phyloP scores from a whole-genome alignment of 2,797 vertebrate species.

The Galago senegalensis region DNA sequence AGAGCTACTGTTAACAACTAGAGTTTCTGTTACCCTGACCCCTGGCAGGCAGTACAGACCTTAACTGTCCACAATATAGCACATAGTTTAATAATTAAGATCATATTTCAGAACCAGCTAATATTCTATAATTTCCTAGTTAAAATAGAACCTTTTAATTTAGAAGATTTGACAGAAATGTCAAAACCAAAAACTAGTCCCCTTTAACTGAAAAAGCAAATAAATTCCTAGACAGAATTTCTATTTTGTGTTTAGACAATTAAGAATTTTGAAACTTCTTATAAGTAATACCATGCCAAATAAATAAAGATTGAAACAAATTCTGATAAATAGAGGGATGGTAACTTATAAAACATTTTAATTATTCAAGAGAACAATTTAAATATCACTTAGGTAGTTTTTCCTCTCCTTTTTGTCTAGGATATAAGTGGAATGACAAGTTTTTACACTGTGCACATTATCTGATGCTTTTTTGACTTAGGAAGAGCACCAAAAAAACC shows the following conservation, averaged over 20 bases:
- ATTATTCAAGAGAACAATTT: not conserved
- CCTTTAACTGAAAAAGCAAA: slow-evolving; percentile 21
- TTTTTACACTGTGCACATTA: not conserved
- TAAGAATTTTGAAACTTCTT: slow-evolving; percentile 44
- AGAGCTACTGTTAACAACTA: slow-evolving; percentile 11
- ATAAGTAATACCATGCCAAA: slow-evolving; percentile 29
- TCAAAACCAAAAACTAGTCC: slow-evolving; percentile 75
- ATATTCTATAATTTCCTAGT: slow-evolving; percentile 82
- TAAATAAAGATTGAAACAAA: slow-evolving; percentile 14
- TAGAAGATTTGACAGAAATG: slow-evolving; percentile 85
- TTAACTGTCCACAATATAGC: slow-evolving; percentile 33
- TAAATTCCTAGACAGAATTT: slow-evolving; percentile 53
- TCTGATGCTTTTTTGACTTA: not conserved
- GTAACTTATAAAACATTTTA: slow-evolving; percentile 27
- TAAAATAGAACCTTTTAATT: slow-evolving; percentile 87
- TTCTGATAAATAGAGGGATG: slow-evolving; percentile 1
- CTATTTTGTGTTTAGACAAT: slow-evolving; percentile 49
- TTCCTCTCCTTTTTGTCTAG: slow-evolving; percentile 27
- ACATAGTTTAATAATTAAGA: slow-evolving; percentile 78
- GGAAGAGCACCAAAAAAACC: not conserved
- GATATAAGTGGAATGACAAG: not conserved
- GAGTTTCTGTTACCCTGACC: slow-evolving; percentile 76
- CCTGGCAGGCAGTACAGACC: slow-evolving; percentile 53
- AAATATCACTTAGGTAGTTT: slow-evolving; percentile 18
- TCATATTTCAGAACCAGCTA: slow-evolving; percentile 90